Evolutionary conservation across 2,113 vertebrate species (phyloP).

Genomic region (Smithornis capensis): DNA sequence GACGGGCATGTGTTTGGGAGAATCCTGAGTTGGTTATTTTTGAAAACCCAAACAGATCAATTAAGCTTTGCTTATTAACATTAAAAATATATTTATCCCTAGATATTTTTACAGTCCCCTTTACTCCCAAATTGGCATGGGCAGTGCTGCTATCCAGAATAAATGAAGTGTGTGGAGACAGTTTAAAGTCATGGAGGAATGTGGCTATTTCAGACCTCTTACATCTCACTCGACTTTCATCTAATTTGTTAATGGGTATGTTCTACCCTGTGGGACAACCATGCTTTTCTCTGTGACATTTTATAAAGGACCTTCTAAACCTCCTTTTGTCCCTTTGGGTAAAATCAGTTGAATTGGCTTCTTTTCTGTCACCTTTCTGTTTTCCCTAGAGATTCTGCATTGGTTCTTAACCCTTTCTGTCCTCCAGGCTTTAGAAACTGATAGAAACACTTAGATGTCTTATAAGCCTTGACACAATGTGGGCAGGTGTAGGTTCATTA

Average conservation of each 20-base stretch:
- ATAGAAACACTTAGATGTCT: neutral
- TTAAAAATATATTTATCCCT: neutral
- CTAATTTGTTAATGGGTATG: constrained; percentile 20
- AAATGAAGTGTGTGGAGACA: constrained; percentile 11
- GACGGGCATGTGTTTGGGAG: neutral
- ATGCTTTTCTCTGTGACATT: neutral
- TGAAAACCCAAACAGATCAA: neutral
- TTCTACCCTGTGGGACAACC: neutral
- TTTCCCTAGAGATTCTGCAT: neutral
- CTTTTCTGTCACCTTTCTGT: neutral
- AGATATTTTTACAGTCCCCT: neutral
- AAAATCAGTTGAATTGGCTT: constrained; percentile 8
- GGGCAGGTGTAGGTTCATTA: neutral
- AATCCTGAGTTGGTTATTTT: neutral
- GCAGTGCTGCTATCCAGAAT: neutral
- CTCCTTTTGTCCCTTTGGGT: neutral
- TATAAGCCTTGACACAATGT: accelerated
- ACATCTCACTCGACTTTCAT: neutral
- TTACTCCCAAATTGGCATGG: neutral
- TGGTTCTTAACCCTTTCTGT: neutral
- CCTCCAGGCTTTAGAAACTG: accelerated
- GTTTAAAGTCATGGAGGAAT: neutral
- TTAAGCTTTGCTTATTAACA: neutral
- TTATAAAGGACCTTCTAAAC: neutral
- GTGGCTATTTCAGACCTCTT: neutral